phyloP scores from a whole-genome alignment of 30 jellyfish, hydroid and myxozoan genomes.

The Pelagia noctiluca region DNA sequence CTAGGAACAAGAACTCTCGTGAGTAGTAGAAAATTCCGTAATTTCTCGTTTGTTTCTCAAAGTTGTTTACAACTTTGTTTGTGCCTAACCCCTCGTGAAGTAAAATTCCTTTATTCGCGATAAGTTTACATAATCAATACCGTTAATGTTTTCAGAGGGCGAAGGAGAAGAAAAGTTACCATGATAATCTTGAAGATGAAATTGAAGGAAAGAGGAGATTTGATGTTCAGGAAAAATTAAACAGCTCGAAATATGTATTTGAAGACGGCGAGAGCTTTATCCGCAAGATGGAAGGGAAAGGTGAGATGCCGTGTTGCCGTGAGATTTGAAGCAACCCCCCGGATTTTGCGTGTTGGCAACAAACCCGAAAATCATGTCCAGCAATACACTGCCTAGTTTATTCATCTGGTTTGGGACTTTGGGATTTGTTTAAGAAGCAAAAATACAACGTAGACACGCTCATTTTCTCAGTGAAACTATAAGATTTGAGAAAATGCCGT shows the following conservation, averaged over 20 bases:
- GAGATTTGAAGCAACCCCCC: constrained; percentile 66
- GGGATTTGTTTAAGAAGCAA: too few relatives aligned
- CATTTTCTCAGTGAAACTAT: too few relatives aligned
- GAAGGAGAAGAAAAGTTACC: constrained; percentile 85
- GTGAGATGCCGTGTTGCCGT: constrained; percentile 37
- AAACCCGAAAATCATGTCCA: background rate
- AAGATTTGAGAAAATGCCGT: too few relatives aligned
- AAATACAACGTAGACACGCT: too few relatives aligned
- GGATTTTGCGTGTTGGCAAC: constrained; percentile 30
- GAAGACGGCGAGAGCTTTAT: constrained; percentile 64
- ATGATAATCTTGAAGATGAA: constrained; percentile 87
- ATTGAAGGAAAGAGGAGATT: constrained; percentile 95
- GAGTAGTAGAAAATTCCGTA: constrained; percentile 41
- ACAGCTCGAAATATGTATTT: constrained; percentile 73
- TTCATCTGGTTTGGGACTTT: background rate
- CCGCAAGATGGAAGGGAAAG: constrained; percentile 80
- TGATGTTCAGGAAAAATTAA: constrained; percentile 89
- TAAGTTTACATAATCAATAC: constrained; percentile 3
- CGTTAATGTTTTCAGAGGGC: constrained; percentile 74
- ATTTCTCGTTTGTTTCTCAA: constrained; percentile 1
- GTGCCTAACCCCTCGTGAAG: constrained; percentile 10
- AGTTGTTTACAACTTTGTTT: background rate
- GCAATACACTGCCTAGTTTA: background rate
- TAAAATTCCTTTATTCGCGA: background rate
- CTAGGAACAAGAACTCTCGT: constrained; percentile 66